phyloP scores from a whole-genome alignment of 2,113 vertebrate genomes.

The Mirza zaza region DNA sequence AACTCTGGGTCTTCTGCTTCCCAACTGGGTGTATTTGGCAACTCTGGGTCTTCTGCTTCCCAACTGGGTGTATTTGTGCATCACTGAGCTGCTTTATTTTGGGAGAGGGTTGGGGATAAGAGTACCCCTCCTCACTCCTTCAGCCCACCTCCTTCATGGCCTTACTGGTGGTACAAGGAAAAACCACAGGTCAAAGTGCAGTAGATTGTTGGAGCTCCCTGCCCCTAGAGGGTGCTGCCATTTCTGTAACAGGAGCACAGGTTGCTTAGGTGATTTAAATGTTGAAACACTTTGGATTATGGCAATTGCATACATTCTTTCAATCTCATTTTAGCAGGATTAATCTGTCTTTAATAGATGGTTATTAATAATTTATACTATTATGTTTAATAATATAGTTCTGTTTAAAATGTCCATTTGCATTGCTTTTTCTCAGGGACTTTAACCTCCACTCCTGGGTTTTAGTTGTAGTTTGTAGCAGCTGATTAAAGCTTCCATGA shows the following conservation, averaged over 20 bases:
- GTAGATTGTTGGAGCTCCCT: background rate
- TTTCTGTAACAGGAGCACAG: background rate
- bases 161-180: background rate
- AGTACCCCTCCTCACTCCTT: rapidly evolving
- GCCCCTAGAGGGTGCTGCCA: background rate
- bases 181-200: background rate
- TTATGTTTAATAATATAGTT: conserved; percentile 85
- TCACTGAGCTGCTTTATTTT: background rate
- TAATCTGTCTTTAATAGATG: conserved; percentile 83
- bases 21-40: too few relatives aligned
- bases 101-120: background rate
- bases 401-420: conserved; percentile 80
- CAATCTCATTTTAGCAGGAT: conserved; percentile 81
- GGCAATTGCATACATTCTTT: conserved; percentile 79
- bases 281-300: conserved; percentile 76
- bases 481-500: conserved; percentile 75
- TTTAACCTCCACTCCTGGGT: conserved; percentile 67
- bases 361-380: conserved; percentile 85
- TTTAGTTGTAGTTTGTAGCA: conserved; percentile 74
- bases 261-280: conserved; percentile 74
- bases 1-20: too few relatives aligned
- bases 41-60: background rate
- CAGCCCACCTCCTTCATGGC: rapidly evolving
- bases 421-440: conserved; percentile 78
- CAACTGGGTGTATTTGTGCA: background rate